Evolutionary conservation across 37 sponge, comb jelly and placozoan genomes (phyloP).

Genomic region (Diacarnus erythraeanus): DNA sequence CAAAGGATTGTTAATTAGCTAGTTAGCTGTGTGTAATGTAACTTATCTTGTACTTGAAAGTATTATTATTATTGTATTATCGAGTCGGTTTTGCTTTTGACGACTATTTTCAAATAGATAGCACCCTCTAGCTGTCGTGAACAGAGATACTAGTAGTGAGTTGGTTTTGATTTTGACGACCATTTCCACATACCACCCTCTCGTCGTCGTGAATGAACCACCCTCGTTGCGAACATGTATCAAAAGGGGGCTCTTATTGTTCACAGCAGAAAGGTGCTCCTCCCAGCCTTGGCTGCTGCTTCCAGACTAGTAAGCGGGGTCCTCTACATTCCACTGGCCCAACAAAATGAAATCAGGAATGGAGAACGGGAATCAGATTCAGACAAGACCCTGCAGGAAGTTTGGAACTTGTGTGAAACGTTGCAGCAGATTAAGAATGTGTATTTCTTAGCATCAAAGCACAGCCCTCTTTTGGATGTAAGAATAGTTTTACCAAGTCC

Average conservation of each 20-base stretch:
- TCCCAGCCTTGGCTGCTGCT: slow-evolving; percentile 58
- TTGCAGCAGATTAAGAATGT: slow-evolving; percentile 19
- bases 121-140: too few relatives aligned
- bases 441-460: slow-evolving; percentile 34
- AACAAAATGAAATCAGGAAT: neutral
- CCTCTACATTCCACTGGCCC: slow-evolving; percentile 63
- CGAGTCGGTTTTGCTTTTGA: too few relatives aligned
- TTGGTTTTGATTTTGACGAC: too few relatives aligned
- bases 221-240: too few relatives aligned
- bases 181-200: too few relatives aligned
- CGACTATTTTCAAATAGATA: too few relatives aligned
- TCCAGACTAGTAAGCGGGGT: slow-evolving; percentile 50
- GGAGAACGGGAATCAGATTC: neutral
- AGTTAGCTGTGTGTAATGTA: too few relatives aligned
- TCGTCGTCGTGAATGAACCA: too few relatives aligned
- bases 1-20: too few relatives aligned
- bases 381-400: neutral
- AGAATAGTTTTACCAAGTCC: slow-evolving; percentile 44
- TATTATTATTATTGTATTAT: too few relatives aligned
- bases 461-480: slow-evolving; percentile 53
- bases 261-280: slow-evolving; percentile 34
- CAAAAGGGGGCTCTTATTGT: slow-evolving; percentile 56
- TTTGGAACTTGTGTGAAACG: slow-evolving; percentile 12
- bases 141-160: too few relatives aligned
- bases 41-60: too few relatives aligned